Evolutionary conservation across 2,113 vertebrate species (phyloP), one percentile per base, ranked within the genome.

Genomic region (Cebidichthys violaceus): DNA sequence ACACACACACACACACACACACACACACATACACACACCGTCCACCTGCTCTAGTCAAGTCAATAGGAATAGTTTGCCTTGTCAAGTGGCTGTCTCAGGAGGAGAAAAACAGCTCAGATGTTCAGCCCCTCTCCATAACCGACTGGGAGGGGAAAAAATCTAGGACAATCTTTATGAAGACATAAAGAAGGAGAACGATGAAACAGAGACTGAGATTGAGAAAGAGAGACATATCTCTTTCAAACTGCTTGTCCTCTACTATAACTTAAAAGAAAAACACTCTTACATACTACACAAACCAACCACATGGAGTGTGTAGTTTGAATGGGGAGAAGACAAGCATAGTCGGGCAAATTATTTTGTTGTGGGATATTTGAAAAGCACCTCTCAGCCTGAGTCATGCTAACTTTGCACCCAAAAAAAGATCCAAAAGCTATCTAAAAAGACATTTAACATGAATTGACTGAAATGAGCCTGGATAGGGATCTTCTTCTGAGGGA

Each of bases 1-100:
- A 52, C 20, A 54, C 64, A 75, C 45, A 61, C 52, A 82, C 35
- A 29, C 33, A 81, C 70, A 59, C 6, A 50, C 33, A 18, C 39
- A 22, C 66, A 50, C 39, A 52, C 64, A 74, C 47, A 62, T 45
- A 80, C 43, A 37, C 33, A 82, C 67, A 55, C 6, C 20, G 17
- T 85, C 67, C 84, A 88, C 88, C 83, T 92, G 88, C 85, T 89
- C 71, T 45, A 80, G 77, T 89, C 66, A 85, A 69, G 47, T 73
- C 0, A 6, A 83, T 41, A 67, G 61, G 35, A 79, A 82, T 77
- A 10, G 1, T 41, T 33, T 71, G 37, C 17, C 2, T 45, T 80
- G 62, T 90, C 68, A 76, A 90, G 82, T 79, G 72, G 77, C 13
- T 77, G 60, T 73, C 20, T 87, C 18, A 69, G 70, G 65, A 81